Evolutionary conservation across 2,797 vertebrate species (phyloP), one percentile per base, ranked within the genome.

Genomic region (Protonibea diacanthus): DNA sequence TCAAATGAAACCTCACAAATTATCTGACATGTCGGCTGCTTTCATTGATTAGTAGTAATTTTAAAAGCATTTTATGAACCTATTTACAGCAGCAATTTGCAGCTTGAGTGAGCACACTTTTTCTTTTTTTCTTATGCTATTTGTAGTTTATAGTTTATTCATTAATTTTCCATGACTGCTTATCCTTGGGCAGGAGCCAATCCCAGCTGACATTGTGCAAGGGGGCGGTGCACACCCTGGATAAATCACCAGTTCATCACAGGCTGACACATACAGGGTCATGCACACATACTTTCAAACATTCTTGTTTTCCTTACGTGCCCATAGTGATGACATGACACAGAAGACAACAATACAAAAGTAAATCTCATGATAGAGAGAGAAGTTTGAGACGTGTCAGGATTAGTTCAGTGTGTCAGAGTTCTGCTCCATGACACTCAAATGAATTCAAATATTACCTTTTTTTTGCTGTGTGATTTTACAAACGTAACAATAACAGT

Each of bases 301-400:
- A 45, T 58, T 25, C 7, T 27, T 64, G 21, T 52, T 33, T 20
- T 47, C 11, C 0, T 15, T 1, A 42, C 0, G 6, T 14, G 15
- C 42, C 55, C 47, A 66, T 6, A 25, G 15, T 15, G 68, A 63
- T n/a, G 38, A 25, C 33, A 38, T 38, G 33, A 38, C 33, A 2
- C 21, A 60, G 49, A 49, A 48, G 72, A 74, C 20, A 67, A 33
- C 55, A 71, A 60, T 44, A 60, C 18, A 1, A 6, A 21, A 40
- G 27, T 20, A 25, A 62, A 47, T 8, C 20, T 3, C 5, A 25
- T 3, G 7, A 17, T 9, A 52, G 27, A 40, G 8, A 27, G 20
- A 18, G 42, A 69, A 1, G 51, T 45, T 12, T 47, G 21, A 49
- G 44, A 38, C 48, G 20, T 14, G 17, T 27, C 10, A 20, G 53